Base-by-base conservation (phyloP, 1,140 invertebrate species). In the Anastrepha ludens region DNA sequence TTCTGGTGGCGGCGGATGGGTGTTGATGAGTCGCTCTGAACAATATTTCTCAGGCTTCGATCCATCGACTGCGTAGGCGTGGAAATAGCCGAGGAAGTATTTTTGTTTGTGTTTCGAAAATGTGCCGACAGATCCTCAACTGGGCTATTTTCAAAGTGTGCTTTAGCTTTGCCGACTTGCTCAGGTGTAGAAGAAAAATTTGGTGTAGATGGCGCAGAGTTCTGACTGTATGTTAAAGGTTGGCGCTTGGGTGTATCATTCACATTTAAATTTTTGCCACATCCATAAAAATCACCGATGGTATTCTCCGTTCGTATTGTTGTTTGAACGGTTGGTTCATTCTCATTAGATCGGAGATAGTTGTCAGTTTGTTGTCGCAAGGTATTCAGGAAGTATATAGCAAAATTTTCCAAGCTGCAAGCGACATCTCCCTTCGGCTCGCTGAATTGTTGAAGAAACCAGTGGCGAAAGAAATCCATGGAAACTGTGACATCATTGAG, bases 381-480 rank as follows among this genome's bases (percentile, higher is more conserved):
- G 62, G 91, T 88, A 89, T 90, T 91, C 85, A 93, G 62, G 86
- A 89, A 93, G 78, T 90, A 93, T 3, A 90, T 87, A 6, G 92
- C 91, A 88, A 93, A 93, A 44, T 92, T 90, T 65, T 93, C 92
- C 44, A 92, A 58, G 15, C 85, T 90, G 86, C 91, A 91, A 3
- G 13, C 4, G 15, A 20, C 44, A 9, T 44, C 87, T 11, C 29
- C 4, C n/a, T 44, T 50, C 1, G 44, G 39, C 1, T 55, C 60
- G n/a, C 41, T 50, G 90, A 92, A 86, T 88, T 74, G 87, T 44
- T 78, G 62, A 17, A 88, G n/a, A 58, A 88, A 88, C 88, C 88
- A 89, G 62, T 86, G 1, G 15, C 86, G 87, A 55, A 92, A 90
- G 65, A 64, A 15, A 9, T 29, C 8, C n/a, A 55, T 81, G 17